These are phyloP conservation scores for Ophioninae sp. DNA, from an alignment of 2,888 invertebrate species.

Conservation along the genomic window DNA sequence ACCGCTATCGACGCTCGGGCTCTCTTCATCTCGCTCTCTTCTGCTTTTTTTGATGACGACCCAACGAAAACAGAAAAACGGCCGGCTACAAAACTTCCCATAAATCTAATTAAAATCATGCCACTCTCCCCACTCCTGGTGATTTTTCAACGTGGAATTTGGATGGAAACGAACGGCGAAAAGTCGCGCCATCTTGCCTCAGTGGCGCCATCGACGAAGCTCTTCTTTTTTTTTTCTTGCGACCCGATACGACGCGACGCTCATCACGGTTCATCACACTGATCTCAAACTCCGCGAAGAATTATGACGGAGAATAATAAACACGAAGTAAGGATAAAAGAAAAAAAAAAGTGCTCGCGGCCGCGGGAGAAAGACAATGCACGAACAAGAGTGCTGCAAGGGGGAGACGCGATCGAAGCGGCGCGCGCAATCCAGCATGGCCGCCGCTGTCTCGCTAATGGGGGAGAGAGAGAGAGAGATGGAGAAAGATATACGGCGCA, in stretches of 20 bases:
- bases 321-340: neutral
- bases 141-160: neutral
- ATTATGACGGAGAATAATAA: neutral
- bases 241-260: neutral
- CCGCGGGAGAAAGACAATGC: neutral
- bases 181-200: neutral
- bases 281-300: constrained; percentile 57
- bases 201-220: neutral
- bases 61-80: constrained; percentile 25
- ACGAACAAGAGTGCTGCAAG: neutral
- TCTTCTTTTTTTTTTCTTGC: neutral
- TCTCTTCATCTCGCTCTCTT: neutral
- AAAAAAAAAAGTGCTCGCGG: neutral
- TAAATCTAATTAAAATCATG: neutral
- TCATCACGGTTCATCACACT: constrained; percentile 40
- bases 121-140: neutral
- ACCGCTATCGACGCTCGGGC: constrained; percentile 20
- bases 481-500: constrained; percentile 18
- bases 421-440: constrained; percentile 8
- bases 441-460: neutral
- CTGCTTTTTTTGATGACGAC: constrained; percentile 15
- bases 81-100: neutral
- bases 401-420: neutral
- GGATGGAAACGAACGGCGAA: neutral
- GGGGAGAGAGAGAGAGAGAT: neutral